Conservation (phyloP, 2,888 invertebrate species). For the Itoplectis maculator region DNA sequence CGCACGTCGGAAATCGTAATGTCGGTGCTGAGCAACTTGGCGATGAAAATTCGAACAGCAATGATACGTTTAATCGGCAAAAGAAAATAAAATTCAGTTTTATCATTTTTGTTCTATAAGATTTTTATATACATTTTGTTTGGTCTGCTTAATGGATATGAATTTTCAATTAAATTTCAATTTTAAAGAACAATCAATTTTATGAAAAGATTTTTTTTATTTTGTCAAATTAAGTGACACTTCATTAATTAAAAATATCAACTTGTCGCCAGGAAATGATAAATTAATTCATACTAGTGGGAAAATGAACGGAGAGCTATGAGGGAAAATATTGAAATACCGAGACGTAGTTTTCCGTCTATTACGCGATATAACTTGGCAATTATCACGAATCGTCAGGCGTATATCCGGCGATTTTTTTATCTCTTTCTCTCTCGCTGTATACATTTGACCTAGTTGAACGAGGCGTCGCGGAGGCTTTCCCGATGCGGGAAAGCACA, state of each 20-base stretch:
- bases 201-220: too few relatives aligned
- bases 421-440: neutral
- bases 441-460: conserved; percentile 36
- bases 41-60: neutral
- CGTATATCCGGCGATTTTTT: conserved; percentile 12
- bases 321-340: neutral
- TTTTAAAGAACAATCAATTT: too few relatives aligned
- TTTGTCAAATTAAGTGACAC: too few relatives aligned
- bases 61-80: neutral
- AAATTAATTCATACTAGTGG: neutral
- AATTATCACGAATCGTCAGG: conserved; percentile 12
- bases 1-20: neutral
- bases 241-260: too few relatives aligned
- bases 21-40: too few relatives aligned
- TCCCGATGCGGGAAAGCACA: conserved; percentile 26
- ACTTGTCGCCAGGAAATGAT: too few relatives aligned
- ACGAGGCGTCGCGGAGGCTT: conserved; percentile 19
- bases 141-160: too few relatives aligned
- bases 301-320: neutral
- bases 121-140: too few relatives aligned
- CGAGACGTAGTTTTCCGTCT: neutral
- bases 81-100: too few relatives aligned
- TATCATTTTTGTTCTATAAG: too few relatives aligned
- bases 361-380: neutral
- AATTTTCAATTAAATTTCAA: too few relatives aligned